Conservation (phyloP, 1,140 invertebrate genomes). For the Drosophila ogumai region DNA sequence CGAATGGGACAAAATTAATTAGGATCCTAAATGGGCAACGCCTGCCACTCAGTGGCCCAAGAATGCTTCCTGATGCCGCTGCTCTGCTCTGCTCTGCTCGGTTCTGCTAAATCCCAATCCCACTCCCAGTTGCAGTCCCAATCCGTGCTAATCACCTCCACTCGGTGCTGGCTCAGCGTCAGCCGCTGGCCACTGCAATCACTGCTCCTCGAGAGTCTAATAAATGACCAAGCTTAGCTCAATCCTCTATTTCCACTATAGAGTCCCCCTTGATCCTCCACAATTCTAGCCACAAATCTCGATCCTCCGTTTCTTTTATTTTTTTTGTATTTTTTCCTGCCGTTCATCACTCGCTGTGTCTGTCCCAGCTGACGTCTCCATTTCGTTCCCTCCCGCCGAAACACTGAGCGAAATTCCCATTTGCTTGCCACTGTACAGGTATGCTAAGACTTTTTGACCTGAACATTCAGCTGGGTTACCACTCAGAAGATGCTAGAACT, state of each 20-base stretch:
- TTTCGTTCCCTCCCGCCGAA: slow-evolving; percentile 15
- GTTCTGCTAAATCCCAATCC: slow-evolving; percentile 6
- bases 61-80: slow-evolving; percentile 38
- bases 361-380: slow-evolving; percentile 26
- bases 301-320: neutral
- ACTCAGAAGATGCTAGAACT: no score
- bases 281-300: slow-evolving; percentile 3
- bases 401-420: slow-evolving; percentile 3
- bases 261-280: neutral
- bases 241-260: slow-evolving; percentile 5
- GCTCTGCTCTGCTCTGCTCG: neutral
- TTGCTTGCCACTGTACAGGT: no score
- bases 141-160: slow-evolving; percentile 64
- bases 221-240: slow-evolving; percentile 54
- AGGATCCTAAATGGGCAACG: slow-evolving; percentile 61
- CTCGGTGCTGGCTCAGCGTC: slow-evolving; percentile 29
- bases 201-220: slow-evolving; percentile 46
- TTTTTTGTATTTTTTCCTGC: slow-evolving; percentile 2
- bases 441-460: no score
- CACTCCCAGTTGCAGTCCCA: slow-evolving; percentile 6
- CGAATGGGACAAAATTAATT: slow-evolving; percentile 66
- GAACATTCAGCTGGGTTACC: no score
- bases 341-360: slow-evolving; percentile 22
- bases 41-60: slow-evolving; percentile 33
- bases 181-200: slow-evolving; percentile 45